Evolutionary conservation across 2,888 invertebrate genomes (phyloP), one percentile per base, ranked within the genome.

Genomic region (Acrocera orbiculus): DNA sequence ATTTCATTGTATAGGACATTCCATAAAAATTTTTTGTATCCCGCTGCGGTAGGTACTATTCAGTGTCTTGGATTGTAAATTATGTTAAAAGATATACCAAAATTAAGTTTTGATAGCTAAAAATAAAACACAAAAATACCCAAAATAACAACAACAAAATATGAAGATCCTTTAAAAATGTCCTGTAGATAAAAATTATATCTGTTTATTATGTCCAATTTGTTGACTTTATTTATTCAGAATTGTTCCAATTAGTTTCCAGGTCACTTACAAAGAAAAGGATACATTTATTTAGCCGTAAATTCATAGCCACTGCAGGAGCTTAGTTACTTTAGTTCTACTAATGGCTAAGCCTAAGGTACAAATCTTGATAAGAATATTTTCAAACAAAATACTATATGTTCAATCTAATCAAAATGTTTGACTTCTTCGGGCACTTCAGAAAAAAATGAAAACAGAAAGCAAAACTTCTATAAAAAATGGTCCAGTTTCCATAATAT

Each of bases 171-270:
- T 17, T 13, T 4, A 35, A 29, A 34, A 39, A 36, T 39, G 36
- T 36, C 34, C 31, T 39, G 16, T 26, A 36, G 36, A 36, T 39
- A 39, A 34, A 39, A 39, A 39, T 29, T 36, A 27, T 33, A 36
- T 30, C 33, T 28, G 23, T 13, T 16, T 14, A 11, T 14, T 30
- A 27, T 27, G 24, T 22, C 36, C 31, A 33, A 34, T 16, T 22
- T 13, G 34, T 34, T 34, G 34, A 23, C 11, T 10, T 28, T 28
- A 39, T 39, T 39, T 39, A 36, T 39, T 36, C 36, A 16, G 34
- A 36, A 34, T 36, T 34, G 36, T 13, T 27, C 36, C 19, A 39
- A 39, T 39, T 36, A 39, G 39, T 34, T 24, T 31, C 25, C 30
- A 31, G 36, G 16, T 28, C 33, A 34, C 36, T 39, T 23, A 16